Base-by-base conservation (phyloP, 2,888 invertebrate species). In the Formica aserva region DNA sequence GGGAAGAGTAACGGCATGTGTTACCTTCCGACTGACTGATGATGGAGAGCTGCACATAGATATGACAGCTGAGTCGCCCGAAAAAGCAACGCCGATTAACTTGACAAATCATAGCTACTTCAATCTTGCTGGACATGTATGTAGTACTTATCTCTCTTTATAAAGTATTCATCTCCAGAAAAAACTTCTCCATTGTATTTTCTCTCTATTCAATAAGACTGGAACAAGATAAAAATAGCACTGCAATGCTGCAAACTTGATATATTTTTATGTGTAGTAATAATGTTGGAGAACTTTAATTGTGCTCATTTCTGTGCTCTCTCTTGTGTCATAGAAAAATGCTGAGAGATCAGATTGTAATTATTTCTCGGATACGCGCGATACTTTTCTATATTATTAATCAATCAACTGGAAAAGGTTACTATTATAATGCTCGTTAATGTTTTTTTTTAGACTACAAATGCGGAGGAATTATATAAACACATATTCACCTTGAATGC, bases 31-130 rank as follows among this genome's bases (percentile, higher is more conserved):
- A 88, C 95, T 98, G 29, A 97, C 96, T 9, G 96, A 96, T 38
- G 96, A 97, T 86, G 98, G 98, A 93, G 96, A 97, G 85, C 95
- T 99, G 62, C 95, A 96, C 84, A 96, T 99, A 6, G 96, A 97
- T 85, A 98, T 97, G 96, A 96, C 95, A 87, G 98, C 98, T 26
- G 96, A 96, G 3, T 96, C 18, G 8, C 8, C 97, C 3, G 97
- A 96, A 13, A 97, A 97, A 92, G 96, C 97, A 0, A 99, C 98
- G 0, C 96, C 97, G 18, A 95, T 99, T 85, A 99, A 98, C 94
- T 95, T 99, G 81, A 98, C 98, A 67, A 98, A 97, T 94, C 97
- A 98, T 92, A 96, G 97, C 1, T 99, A 98, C 94, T 99, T 99
- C 95, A 99, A 99, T 95, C 96, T 99, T 60, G 98, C 97, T 71